Evolutionary conservation across 2,888 invertebrate species (phyloP).

Genomic region (Athalia circularis): DNA sequence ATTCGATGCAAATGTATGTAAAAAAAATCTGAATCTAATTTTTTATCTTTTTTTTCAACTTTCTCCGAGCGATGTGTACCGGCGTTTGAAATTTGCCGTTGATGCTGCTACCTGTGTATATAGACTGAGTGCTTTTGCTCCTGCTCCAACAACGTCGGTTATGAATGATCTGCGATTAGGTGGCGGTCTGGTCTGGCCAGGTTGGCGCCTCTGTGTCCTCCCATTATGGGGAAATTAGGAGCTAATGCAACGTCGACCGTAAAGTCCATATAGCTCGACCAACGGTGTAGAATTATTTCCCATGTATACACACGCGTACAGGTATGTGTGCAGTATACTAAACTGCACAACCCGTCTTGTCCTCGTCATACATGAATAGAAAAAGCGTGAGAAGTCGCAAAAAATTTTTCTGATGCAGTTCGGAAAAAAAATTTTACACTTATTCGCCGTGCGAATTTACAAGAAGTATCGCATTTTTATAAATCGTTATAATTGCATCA

Average conservation of each 20-base stretch:
- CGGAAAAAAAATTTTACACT: neutral
- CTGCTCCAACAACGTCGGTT: constrained; percentile 50
- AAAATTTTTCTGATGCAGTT: neutral
- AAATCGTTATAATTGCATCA: too few relatives aligned
- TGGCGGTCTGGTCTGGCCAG: constrained; percentile 55
- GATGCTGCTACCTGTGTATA: neutral
- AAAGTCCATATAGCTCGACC: constrained; percentile 31
- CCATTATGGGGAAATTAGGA: constrained; percentile 67
- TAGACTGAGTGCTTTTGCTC: neutral
- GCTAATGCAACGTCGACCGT: constrained; percentile 54
- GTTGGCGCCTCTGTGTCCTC: constrained; percentile 64
- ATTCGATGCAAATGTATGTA: too few relatives aligned
- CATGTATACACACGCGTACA: too few relatives aligned
- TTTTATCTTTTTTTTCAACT: neutral
- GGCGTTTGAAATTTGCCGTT: too few relatives aligned
- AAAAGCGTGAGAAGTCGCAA: too few relatives aligned
- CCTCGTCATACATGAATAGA: too few relatives aligned
- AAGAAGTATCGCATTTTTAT: too few relatives aligned
- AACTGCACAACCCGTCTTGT: too few relatives aligned
- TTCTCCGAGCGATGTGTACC: too few relatives aligned
- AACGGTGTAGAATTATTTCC: constrained; percentile 28
- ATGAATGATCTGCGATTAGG: constrained; percentile 66
- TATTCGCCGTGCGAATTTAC: too few relatives aligned
- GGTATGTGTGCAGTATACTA: too few relatives aligned
- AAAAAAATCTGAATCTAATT: constrained; percentile 31